A percentile compares a stretch with the other conserved stretches of the same genome.
Evolutionary conservation across 2,888 invertebrate genomes (phyloP).

Genomic region (Caenorhabditis doughertyi): DNA sequence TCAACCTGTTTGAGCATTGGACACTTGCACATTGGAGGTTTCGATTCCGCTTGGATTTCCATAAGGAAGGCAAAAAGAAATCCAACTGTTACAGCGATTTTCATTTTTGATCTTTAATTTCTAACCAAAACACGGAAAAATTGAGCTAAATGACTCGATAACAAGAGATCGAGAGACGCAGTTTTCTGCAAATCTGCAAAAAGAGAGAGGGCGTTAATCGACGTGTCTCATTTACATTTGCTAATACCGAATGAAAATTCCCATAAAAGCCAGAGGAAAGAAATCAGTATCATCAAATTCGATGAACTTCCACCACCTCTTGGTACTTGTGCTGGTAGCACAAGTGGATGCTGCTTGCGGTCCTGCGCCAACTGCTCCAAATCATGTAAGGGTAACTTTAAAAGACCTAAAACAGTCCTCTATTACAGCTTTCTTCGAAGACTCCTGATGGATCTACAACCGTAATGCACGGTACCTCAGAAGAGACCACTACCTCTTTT

Average conservation of each 20-base stretch:
- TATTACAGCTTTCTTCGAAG: neutral
- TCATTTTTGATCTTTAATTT: neutral
- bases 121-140: too few species aligned
- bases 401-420: too few species aligned
- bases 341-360: conserved; percentile 1
- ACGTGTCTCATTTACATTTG: too few species aligned
- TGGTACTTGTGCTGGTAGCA: neutral
- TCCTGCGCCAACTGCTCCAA: conserved; percentile 16
- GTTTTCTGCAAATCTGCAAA: neutral
- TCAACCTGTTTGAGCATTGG: conserved; percentile 47
- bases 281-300: neutral
- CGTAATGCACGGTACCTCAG: too few species aligned
- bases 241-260: neutral
- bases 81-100: neutral
- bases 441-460: too few species aligned
- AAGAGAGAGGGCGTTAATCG: neutral
- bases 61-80: neutral
- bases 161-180: neutral
- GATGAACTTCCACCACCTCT: neutral
- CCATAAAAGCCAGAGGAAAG: neutral
- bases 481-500: too few species aligned
- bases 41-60: neutral
- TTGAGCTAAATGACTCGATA: neutral
- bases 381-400: neutral
- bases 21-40: conserved; percentile 27